Base-by-base conservation (phyloP, 2,797 vertebrate genomes). In the Champsocephalus gunnari region DNA sequence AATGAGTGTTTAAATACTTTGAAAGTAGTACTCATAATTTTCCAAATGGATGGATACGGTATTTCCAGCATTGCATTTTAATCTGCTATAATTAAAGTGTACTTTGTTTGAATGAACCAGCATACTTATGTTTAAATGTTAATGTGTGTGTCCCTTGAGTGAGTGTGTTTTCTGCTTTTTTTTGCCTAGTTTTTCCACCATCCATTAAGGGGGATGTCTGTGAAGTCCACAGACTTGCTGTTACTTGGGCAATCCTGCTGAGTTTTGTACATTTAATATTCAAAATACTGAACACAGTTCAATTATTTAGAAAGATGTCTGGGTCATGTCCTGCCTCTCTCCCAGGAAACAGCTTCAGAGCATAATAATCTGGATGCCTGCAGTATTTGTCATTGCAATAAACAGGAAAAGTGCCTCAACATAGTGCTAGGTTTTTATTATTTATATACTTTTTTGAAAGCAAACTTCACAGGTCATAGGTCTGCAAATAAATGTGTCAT, bases 241-340 rank as follows among this genome's bases (percentile, higher is more conserved):
- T 55, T 59, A 70, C 81, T 47, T 56, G 57, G 74, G 16, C 44
- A 24, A 71, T 69, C 77, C 68, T 17, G 44, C 84, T 73, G 75
- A 71, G 71, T 73, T 69, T 59, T 24, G 47, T 61, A 53, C 84
- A 85, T 88, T 62, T 75, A 88, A 89, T 84, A 90, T 90, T 90
- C 38, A 84, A 88, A 85, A 80, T 71, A 83, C 44, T 9, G 54
- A 85, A 76, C 75, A 56, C 9, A 55, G 80, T 83, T 92, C 43
- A 90, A 91, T 92, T 89, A 92, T 92, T 91, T 70, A 91, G 71
- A 65, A 85, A 75, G 60, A 69, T 38, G 89, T 90, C 88, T 90
- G 88, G 78, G 80, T 82, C 65, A 79, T 54, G 70, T 66, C 63
- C 50, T 59, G 63, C 50, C 24, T 51, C 58, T 57, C 45, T 67